Base-by-base conservation (phyloP, 2,797 vertebrate genomes). In the Synaphobranchus kaupii region DNA sequence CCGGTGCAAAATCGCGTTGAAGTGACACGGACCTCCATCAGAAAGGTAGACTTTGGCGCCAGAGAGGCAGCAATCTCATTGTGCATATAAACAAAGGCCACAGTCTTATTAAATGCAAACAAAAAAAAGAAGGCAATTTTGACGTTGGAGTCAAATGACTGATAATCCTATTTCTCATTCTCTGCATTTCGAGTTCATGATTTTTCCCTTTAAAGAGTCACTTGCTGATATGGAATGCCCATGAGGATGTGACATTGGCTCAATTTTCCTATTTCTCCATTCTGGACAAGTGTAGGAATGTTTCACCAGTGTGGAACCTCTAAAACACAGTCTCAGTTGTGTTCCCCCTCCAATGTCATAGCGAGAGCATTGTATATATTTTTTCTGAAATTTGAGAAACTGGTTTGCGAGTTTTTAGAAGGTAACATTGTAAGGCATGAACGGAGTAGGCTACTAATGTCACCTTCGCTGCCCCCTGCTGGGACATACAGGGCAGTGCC, bases 401-500 rank as follows among this genome's bases (percentile, higher is more conserved):
- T 25, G 60, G 52, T 63, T 56, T 56, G 54, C 54, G 1, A 0
- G 4, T 31, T 48, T 22, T 48, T 80, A 80, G 44, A 48, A 80
- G 76, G 4, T 47, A 25, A 48, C 7, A 5, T 48, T 48, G 76
- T 80, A 22, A 80, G 6, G 7, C 17, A 10, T 22, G 39, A 20
- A n/a, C 44, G 31, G 76, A 15, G 12, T 4, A 25, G 6, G 13
- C 76, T 25, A 39, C 9, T 17, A 6, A 39, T 7, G 8, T 39
- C 10, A 34, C 71, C 52, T 52, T n/a, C 48, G 10, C 54, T 22
- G 84, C 60, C 47, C 44, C 48, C 66, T 31, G 31, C 28, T 31
- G 80, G 87, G 83, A 22, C 28, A 50, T 88, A 1, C 82, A 93
- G 92, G 92, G 93, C 81, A 95, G 94, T 71, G 88, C 94, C 82